Evolutionary conservation across 30 jellyfish, hydroid and myxozoan species (phyloP), one percentile per base, ranked within the genome.

Genomic region (Mastigias papua): DNA sequence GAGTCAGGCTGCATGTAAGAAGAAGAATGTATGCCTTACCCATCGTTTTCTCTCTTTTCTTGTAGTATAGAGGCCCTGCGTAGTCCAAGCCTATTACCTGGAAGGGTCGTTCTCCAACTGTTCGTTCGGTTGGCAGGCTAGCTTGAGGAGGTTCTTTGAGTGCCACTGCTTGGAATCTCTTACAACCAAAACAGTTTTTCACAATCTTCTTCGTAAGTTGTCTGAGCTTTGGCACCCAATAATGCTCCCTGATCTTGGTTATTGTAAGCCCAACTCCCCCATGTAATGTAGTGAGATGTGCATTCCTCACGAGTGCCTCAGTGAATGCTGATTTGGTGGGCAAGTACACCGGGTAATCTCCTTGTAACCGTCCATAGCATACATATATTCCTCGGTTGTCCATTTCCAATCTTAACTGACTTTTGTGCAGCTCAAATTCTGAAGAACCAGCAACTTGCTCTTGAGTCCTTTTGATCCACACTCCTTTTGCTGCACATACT

Each of bases 261-360:
- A 87, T 87, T 23, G 96, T 87, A 9, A 61, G 72, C 37, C 86
- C 86, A 25, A 86, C 95, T 86, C 95, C 95, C 81, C 95, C 90
- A 58, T 86, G 95, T 26, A 73, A 28, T 32, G 81, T 73, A 20
- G 31, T 22, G 13, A 17, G 62, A 61, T 86, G 95, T 17, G 46
- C 82, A 37, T 77, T 23, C 86, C 0, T 67, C 61, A 90, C 87
- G 29, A 90, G 70, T 78, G 62, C 66, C 76, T 81, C 88, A 32
- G 91, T 74, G 29, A 72, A 72, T 51, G 35, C 35, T 46, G 78
- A 28, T n/a, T 54, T 42, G 22, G 92, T 20, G 48, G 89, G 93
- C 16, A 89, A 27, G 62, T 79, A 78, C 1, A 80, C 34, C 15
- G 97, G 97, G 65, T 81, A 89, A 35, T 50, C 88, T 0, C 97